These are phyloP conservation scores for Paramisgurnus dabryanus DNA, from an alignment of 2,113 vertebrate genomes.

Conservation along the genomic window DNA sequence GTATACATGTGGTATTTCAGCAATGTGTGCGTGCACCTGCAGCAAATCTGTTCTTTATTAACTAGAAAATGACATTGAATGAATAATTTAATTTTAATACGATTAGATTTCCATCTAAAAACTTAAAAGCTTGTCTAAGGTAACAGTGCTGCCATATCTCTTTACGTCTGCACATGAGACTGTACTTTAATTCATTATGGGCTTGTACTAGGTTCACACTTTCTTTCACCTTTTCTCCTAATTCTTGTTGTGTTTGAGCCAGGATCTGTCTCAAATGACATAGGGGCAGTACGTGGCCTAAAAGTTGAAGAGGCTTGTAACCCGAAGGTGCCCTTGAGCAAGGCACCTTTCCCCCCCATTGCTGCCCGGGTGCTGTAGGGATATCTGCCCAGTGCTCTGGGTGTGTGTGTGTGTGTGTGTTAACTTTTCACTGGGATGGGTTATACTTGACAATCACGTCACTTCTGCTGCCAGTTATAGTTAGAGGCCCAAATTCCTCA, in stretches of 20 bases:
- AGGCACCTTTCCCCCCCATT: too few relatives aligned
- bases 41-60: conserved; percentile 23
- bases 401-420: too few relatives aligned
- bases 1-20: background rate
- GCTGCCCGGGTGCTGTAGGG: too few relatives aligned
- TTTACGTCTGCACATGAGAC: conserved; percentile 37
- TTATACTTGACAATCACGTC: too few relatives aligned
- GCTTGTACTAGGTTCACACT: conserved; percentile 11
- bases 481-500: too few relatives aligned
- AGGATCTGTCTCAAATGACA: background rate
- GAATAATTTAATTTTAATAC: conserved; percentile 39
- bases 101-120: conserved; percentile 49
- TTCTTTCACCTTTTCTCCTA: conserved; percentile 32
- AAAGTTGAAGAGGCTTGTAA: too few relatives aligned
- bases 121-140: conserved; percentile 24
- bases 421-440: too few relatives aligned
- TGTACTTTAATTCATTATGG: conserved; percentile 14
- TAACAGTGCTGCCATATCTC: conserved; percentile 43
- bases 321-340: too few relatives aligned
- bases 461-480: too few relatives aligned
- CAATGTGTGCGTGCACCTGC: background rate
- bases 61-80: conserved; percentile 16
- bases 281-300: too few relatives aligned
- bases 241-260: background rate
- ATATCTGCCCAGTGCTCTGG: too few relatives aligned